Percentiles rank a stretch among this genome's conserved stretches.
Conservation (phyloP, 2,113 vertebrate species). For the Crotalus tigris region DNA sequence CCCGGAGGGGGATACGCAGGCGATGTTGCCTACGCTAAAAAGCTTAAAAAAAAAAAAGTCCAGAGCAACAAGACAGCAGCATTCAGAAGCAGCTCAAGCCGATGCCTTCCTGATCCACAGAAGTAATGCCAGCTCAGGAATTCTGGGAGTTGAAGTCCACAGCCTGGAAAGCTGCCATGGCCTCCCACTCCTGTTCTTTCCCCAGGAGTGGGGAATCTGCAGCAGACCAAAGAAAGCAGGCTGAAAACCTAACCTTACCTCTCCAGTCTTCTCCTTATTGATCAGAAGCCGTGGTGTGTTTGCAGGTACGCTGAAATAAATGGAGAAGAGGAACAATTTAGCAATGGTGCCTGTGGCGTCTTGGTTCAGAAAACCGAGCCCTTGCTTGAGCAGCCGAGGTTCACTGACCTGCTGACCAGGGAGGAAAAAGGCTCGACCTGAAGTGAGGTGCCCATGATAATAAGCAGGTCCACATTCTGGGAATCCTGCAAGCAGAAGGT, state of each 20-base stretch:
- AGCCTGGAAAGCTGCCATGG: not conserved
- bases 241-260: slow-evolving; percentile 64
- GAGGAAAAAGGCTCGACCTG: slow-evolving; percentile 91
- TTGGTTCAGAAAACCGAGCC: not conserved
- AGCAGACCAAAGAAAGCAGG: fast-evolving
- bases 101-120: not conserved
- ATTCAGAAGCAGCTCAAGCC: not conserved
- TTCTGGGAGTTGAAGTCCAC: not conserved
- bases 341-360: not conserved
- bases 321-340: not conserved
- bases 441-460: slow-evolving; percentile 90
- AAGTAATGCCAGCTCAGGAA: not conserved
- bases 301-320: slow-evolving; percentile 74
- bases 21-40: not conserved
- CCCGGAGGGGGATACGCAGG: not conserved
- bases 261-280: slow-evolving; percentile 88
- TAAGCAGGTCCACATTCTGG: slow-evolving; percentile 81
- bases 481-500: slow-evolving; percentile 76
- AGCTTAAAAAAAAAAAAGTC: too few species aligned
- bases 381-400: fast-evolving
- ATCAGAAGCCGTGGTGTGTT: slow-evolving; percentile 86
- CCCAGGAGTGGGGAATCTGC: too few species aligned
- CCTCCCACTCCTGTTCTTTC: not conserved
- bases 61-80: not conserved
- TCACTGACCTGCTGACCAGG: slow-evolving; percentile 80